Base-by-base conservation (phyloP, 2,797 vertebrate species). In the Fundulus diaphanus region DNA sequence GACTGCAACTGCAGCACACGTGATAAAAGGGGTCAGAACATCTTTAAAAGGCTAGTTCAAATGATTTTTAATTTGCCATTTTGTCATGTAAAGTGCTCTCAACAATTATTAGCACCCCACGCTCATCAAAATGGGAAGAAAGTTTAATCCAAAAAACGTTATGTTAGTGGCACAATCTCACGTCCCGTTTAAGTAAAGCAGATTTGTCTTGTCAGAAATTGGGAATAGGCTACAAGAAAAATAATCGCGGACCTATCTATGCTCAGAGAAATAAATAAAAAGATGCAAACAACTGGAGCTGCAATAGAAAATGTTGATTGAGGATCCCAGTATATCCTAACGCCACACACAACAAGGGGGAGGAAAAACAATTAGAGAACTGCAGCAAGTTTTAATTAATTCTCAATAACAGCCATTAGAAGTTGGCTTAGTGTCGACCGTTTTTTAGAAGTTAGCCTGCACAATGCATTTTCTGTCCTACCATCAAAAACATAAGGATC, bases 1-100 rank as follows among this genome's bases (percentile, higher is more conserved):
- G 97, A 98, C 69, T 99, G 98, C 74, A 99, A 93, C 98, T 99
- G 69, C 75, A 77, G 74, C 7, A 74, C 52, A 57, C 37, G 24
- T 80, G 7, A 76, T 16, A 13, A 70, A 40, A 77, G n/a, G 70
- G 9, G 15, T 24, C 24, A 63, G 33, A 12, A 35, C 33, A 33
- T 35, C 33, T 63, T 63, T 37, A 37, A 37, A 44, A 67, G 63
- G 44, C 13, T 7, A 42, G 40, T 44, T 11, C 1, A 42, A 1
- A 24, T 24, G 51, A 24, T 11, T 24, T 11, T n/a, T 24, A 56
- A 56, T 15, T 51, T 4, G 27, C 6, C 44, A 11, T 66, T 37
- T 1, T 27, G 37, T 66, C 18, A 42, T 8, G 1, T 6, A 16
- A 24, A 44, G 13, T 7, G 16, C 48, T 24, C 12, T 42, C 11